Conservation (phyloP, 2,797 vertebrate genomes). For the Molossus molossus region DNA sequence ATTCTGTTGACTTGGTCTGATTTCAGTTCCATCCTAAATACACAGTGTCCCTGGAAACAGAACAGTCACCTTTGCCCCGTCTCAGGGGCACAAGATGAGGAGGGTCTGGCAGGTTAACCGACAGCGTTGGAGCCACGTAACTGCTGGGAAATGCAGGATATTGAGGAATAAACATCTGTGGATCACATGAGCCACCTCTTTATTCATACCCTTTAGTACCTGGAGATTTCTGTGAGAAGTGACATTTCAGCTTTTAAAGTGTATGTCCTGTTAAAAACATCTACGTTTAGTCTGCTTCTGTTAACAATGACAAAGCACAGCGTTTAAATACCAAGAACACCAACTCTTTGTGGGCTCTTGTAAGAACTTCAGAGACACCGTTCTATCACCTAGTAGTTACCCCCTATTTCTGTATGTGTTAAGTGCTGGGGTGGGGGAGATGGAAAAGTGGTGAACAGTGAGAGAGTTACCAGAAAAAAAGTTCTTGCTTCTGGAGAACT, state of each 20-base stretch:
- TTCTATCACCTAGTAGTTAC: background rate
- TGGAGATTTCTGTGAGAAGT: constrained; percentile 22
- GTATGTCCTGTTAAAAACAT: background rate
- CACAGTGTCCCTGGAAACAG: background rate
- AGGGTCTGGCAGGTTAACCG: background rate
- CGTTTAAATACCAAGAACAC: constrained; percentile 14
- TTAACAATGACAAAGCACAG: background rate
- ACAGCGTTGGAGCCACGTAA: background rate
- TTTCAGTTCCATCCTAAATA: constrained; percentile 35
- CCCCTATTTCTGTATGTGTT: background rate
- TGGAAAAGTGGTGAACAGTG: background rate
- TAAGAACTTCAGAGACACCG: background rate
- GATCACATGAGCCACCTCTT: background rate
- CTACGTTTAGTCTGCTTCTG: constrained; percentile 43
- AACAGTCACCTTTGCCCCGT: background rate
- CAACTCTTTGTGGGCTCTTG: background rate
- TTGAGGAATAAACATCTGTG: background rate
- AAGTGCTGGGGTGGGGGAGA: background rate
- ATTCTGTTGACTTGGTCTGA: constrained; percentile 6
- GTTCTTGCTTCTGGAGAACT: background rate
- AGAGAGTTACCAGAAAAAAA: constrained; percentile 25
- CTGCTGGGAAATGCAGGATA: background rate
- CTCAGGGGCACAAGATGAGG: background rate
- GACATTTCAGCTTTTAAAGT: constrained; percentile 24
- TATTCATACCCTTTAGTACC: background rate